Percentiles rank a stretch among this genome's conserved stretches.
Conservation (phyloP, 2,888 invertebrate genomes). For the Polydrusus tereticollis region DNA sequence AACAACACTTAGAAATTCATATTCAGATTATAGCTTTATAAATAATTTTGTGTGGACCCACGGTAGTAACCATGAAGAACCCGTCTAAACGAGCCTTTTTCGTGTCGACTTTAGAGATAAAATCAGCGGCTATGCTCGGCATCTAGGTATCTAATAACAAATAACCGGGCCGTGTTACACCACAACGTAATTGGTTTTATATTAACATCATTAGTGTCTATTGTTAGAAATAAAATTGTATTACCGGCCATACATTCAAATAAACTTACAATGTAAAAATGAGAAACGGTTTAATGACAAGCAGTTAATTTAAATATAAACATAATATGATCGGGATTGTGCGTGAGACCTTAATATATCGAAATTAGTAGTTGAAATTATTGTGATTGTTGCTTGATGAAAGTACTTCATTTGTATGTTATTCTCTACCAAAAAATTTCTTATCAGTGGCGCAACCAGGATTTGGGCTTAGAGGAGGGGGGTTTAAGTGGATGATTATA, state of each 20-base stretch:
- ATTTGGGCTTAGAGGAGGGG: no score
- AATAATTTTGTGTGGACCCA: conserved; percentile 46
- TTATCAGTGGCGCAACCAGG: no score
- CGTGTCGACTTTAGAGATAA: conserved; percentile 55
- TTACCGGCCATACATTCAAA: conserved; percentile 53
- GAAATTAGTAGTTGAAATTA: conserved; percentile 30
- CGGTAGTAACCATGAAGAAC: conserved; percentile 51
- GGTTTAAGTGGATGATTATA: no score
- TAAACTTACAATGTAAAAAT: conserved; percentile 46
- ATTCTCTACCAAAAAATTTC: not conserved
- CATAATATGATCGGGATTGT: conserved; percentile 35
- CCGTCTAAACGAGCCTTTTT: conserved; percentile 57
- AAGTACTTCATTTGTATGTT: conserved; percentile 13
- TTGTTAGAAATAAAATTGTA: conserved; percentile 59
- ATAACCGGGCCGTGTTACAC: conserved; percentile 55
- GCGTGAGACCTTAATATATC: conserved; percentile 26
- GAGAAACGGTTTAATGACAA: conserved; percentile 40
- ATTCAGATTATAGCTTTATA: conserved; percentile 23
- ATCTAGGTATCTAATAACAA: conserved; percentile 54
- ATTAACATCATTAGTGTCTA: conserved; percentile 59
- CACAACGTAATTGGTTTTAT: conserved; percentile 57
- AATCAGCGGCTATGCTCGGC: conserved; percentile 52
- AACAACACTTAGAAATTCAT: not conserved
- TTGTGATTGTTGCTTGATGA: conserved; percentile 33
- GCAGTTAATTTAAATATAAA: conserved; percentile 37